These are phyloP conservation scores for Cephalopterus ornatus DNA, from an alignment of 2,113 vertebrate genomes.

Conservation along the genomic window DNA sequence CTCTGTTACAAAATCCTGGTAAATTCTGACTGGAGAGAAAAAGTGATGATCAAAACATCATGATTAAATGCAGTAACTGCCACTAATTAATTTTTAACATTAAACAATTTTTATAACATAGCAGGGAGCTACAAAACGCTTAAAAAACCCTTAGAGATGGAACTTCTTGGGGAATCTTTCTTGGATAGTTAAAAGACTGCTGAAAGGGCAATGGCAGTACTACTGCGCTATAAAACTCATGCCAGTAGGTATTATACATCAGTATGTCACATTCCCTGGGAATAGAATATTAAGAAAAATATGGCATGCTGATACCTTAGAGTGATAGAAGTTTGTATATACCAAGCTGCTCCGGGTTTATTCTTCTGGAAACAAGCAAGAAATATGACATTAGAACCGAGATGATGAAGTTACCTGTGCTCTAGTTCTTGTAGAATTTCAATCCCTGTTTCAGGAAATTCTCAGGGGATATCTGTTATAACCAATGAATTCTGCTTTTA, in stretches of 20 bases:
- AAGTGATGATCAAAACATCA: neutral
- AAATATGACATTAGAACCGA: neutral
- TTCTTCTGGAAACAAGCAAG: neutral
- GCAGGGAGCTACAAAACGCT: neutral
- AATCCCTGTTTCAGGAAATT: neutral
- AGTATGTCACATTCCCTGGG: neutral
- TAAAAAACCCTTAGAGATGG: neutral
- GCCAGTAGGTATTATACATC: neutral
- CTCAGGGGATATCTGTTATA: neutral
- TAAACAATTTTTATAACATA: neutral
- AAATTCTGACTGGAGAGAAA: neutral
- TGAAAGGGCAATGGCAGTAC: neutral
- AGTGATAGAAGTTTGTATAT: neutral
- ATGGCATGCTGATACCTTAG: neutral
- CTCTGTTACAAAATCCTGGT: neutral
- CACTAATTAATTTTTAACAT: neutral
- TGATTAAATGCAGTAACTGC: neutral
- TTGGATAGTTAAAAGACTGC: neutral
- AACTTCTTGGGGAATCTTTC: neutral
- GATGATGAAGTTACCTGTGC: neutral
- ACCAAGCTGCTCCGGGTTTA: neutral
- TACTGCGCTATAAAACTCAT: neutral
- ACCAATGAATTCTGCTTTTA: neutral
- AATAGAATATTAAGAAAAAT: neutral
- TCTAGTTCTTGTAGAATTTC: neutral